Percentiles rank a stretch among this genome's conserved stretches.
phyloP scores from a whole-genome alignment of 2,888 invertebrate species.

The Drosophila colorata region DNA sequence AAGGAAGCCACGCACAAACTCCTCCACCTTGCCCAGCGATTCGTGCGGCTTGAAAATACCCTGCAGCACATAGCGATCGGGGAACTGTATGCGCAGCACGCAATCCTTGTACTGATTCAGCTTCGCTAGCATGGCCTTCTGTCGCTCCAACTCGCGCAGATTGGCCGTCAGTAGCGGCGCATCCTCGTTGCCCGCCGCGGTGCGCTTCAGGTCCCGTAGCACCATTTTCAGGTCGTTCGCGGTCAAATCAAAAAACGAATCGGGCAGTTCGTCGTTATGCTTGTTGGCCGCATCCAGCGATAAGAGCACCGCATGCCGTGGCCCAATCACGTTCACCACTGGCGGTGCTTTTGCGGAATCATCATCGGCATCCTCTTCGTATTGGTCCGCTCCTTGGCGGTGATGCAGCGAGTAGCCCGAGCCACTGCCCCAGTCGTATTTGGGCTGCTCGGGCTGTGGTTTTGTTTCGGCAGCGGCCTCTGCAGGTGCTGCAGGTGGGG shows the following conservation, averaged over 20 bases:
- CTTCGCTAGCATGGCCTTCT: constrained; percentile 87
- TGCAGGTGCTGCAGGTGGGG: not conserved
- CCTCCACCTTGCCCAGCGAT: constrained; percentile 89
- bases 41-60: constrained; percentile 93
- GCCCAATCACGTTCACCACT: constrained; percentile 78
- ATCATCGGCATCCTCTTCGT: constrained; percentile 48
- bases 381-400: constrained; percentile 22
- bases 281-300: constrained; percentile 88
- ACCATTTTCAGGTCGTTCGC: constrained; percentile 92
- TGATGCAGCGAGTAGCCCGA: constrained; percentile 75
- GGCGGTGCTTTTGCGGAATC: constrained; percentile 65
- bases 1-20: constrained; percentile 91
- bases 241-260: constrained; percentile 95
- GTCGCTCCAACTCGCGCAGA: constrained; percentile 87
- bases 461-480: constrained; percentile 5
- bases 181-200: constrained; percentile 89
- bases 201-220: constrained; percentile 90
- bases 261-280: constrained; percentile 90
- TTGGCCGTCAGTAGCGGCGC: constrained; percentile 90
- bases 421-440: constrained; percentile 83
- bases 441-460: constrained; percentile 22
- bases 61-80: constrained; percentile 93
- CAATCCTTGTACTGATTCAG: constrained; percentile 90
- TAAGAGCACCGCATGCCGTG: constrained; percentile 91
- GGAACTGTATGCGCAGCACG: constrained; percentile 94